A percentile compares a stretch with the other conserved stretches of the same genome.
These are phyloP conservation scores for Zaprionus ornatus DNA, from an alignment of 1,140 invertebrate genomes.

Conservation along the genomic window DNA sequence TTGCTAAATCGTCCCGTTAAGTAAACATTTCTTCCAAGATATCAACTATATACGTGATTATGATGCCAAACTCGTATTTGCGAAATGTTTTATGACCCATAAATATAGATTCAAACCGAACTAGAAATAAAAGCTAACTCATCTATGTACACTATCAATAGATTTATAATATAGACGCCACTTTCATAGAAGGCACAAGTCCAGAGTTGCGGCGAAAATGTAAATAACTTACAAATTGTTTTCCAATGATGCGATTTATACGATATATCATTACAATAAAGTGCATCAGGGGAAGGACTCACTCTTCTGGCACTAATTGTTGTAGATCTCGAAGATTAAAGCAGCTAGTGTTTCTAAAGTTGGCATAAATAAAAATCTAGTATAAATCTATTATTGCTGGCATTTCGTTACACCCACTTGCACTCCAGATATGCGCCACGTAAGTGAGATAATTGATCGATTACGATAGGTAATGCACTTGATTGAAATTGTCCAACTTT, in stretches of 20 bases:
- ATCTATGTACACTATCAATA: neutral
- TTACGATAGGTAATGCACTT: neutral
- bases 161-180: neutral
- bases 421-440: neutral
- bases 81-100: slow-evolving; percentile 20
- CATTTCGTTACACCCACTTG: neutral
- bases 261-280: no score
- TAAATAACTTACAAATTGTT: neutral
- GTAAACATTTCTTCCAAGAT: neutral
- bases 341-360: neutral
- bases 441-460: neutral
- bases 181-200: no score
- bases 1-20: neutral
- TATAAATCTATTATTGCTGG: neutral
- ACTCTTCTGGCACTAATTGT: no score
- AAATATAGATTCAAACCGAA: neutral
- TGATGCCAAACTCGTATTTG: slow-evolving; percentile 8
- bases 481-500: neutral
- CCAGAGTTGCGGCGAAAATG: no score
- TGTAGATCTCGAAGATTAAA: neutral
- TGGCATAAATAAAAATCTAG: neutral
- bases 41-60: slow-evolving; percentile 1
- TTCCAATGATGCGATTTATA: neutral
- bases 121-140: neutral
- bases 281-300: no score